Evolutionary conservation across 2,113 vertebrate species (phyloP).

Genomic region (Corapipo altera): DNA sequence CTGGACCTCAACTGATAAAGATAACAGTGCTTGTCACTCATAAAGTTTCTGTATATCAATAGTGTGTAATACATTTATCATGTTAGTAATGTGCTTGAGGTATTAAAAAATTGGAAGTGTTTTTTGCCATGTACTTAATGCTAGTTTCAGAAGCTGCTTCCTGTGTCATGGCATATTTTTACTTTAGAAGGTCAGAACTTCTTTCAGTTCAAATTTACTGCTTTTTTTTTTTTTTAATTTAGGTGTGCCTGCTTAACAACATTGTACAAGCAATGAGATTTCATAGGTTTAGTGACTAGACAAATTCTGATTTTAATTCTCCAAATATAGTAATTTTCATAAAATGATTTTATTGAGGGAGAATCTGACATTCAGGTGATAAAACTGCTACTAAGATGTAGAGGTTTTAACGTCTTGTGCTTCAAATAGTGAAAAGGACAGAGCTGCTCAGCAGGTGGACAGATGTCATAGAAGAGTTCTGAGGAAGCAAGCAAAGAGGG

Average conservation of each 20-base stretch:
- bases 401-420: background rate
- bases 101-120: background rate
- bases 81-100: background rate
- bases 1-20: background rate
- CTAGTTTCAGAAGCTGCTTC: background rate
- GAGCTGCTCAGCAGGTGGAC: background rate
- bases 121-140: background rate
- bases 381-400: background rate
- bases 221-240: background rate
- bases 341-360: background rate
- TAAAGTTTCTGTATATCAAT: background rate
- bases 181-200: background rate
- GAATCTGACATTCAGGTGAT: background rate
- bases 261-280: background rate
- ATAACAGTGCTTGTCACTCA: background rate
- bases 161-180: background rate
- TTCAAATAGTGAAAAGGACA: background rate
- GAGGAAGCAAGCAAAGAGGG: background rate
- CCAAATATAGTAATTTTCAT: background rate
- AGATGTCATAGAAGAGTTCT: background rate
- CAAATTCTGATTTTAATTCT: background rate
- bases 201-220: background rate
- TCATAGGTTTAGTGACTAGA: background rate
- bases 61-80: background rate
- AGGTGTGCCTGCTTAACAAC: background rate